phyloP scores from a whole-genome alignment of 1,140 invertebrate genomes.

The Platorchestia sp. region DNA sequence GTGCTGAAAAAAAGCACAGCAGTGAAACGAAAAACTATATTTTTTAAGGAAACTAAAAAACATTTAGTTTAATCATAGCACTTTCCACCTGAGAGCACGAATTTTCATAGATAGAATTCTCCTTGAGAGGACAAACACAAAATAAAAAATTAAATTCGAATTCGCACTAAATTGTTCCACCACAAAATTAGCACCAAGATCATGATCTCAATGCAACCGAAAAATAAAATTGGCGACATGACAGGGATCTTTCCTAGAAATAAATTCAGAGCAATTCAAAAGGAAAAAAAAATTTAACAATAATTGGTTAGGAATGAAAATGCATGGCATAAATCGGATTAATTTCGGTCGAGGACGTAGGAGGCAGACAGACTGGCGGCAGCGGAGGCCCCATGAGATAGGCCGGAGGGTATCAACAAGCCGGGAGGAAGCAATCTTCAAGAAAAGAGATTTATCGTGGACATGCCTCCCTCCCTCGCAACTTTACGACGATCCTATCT shows the following conservation, averaged over 20 bases:
- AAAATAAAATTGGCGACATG: background rate
- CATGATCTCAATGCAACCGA: background rate
- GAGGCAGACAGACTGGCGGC: slow-evolving; percentile 3
- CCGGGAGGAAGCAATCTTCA: slow-evolving; percentile 38
- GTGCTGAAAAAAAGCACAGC: too few species aligned
- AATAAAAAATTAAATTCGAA: background rate
- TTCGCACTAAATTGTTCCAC: background rate
- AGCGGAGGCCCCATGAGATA: background rate
- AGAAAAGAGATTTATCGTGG: slow-evolving; percentile 37
- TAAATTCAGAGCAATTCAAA: background rate
- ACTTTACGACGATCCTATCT: slow-evolving; percentile 51
- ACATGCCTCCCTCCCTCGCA: slow-evolving; percentile 21
- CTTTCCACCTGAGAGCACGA: too few species aligned
- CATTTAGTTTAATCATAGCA: too few species aligned
- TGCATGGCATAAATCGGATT: background rate
- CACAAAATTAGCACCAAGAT: background rate
- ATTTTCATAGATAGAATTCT: too few species aligned
- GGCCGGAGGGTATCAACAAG: slow-evolving; percentile 29
- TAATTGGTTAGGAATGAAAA: background rate
- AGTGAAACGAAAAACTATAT: too few species aligned
- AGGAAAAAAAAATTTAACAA: background rate
- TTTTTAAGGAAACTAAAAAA: too few species aligned
- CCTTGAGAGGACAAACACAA: background rate
- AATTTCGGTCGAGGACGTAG: background rate
- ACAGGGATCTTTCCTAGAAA: background rate